Evolutionary conservation across 2,113 vertebrate species (phyloP).

Genomic region (Lophochroa leadbeateri): DNA sequence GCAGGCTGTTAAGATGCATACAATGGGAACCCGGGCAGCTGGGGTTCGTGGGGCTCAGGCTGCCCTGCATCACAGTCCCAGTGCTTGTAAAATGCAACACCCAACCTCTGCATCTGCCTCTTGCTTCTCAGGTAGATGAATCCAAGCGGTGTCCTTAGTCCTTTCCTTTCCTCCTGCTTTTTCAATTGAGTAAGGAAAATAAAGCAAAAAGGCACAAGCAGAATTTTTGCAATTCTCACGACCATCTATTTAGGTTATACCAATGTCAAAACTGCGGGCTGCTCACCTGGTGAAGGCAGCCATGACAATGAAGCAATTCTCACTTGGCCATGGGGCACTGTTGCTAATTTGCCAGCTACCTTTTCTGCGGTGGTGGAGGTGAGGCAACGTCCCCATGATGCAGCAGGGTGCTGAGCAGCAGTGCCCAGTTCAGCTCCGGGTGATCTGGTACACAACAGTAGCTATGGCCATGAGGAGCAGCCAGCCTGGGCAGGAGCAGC

Average conservation of each 20-base stretch:
- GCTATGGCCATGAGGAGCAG: accelerated
- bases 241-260: not conserved
- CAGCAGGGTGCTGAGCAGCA: not conserved
- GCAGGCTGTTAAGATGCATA: not conserved
- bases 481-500: no score
- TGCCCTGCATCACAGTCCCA: not conserved
- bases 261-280: not conserved
- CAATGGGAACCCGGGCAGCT: not conserved
- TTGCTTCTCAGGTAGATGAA: not conserved
- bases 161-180: not conserved
- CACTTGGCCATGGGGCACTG: no score
- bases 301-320: not conserved
- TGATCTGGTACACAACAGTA: accelerated
- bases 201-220: not conserved
- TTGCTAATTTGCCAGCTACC: not conserved
- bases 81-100: not conserved
- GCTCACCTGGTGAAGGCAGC: not conserved
- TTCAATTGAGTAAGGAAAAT: not conserved
- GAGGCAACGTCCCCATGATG: not conserved
- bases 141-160: not conserved
- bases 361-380: not conserved
- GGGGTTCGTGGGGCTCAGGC: accelerated
- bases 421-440: not conserved
- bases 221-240: not conserved
- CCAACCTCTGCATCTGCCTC: not conserved